A percentile compares a stretch with the other conserved stretches of the same genome.
Evolutionary conservation across 2,888 invertebrate species (phyloP).

Genomic region (Chloroclysta siterata): DNA sequence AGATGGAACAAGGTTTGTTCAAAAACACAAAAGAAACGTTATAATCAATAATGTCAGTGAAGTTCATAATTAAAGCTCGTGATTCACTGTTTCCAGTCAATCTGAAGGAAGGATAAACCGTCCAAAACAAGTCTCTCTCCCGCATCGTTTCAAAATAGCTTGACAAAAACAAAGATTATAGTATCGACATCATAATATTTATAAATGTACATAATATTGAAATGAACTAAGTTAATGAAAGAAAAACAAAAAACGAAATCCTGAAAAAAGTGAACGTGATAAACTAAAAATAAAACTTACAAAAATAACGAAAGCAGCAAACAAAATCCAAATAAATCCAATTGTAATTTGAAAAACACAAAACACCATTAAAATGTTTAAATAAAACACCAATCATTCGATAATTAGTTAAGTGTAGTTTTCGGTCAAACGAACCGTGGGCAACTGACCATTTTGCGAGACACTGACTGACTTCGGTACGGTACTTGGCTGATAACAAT

Average conservation of each 20-base stretch:
- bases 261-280: too few relatives aligned
- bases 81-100: slow-evolving; percentile 13
- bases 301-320: slow-evolving; percentile 16
- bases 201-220: too few relatives aligned
- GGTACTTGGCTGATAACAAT: slow-evolving; percentile 35
- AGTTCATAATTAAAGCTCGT: background rate
- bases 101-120: slow-evolving; percentile 1
- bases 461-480: slow-evolving; percentile 47
- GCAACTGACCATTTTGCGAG: slow-evolving; percentile 57
- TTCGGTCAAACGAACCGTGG: slow-evolving; percentile 46
- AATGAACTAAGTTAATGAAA: too few relatives aligned
- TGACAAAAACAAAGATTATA: slow-evolving; percentile 12
- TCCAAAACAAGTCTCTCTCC: slow-evolving; percentile 13
- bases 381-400: slow-evolving; percentile 13
- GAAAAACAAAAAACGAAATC: too few relatives aligned
- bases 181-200: background rate
- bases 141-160: slow-evolving; percentile 15
- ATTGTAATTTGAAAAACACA: slow-evolving; percentile 13
- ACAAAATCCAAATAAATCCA: slow-evolving; percentile 31
- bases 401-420: slow-evolving; percentile 33
- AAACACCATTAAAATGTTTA: slow-evolving; percentile 4
- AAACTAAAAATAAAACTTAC: slow-evolving; percentile 25
- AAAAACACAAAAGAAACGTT: background rate
- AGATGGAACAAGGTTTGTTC: too few relatives aligned
- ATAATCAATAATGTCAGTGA: background rate